Evolutionary conservation across 2,888 invertebrate genomes (phyloP).

Genomic region (Acleris holmiana): DNA sequence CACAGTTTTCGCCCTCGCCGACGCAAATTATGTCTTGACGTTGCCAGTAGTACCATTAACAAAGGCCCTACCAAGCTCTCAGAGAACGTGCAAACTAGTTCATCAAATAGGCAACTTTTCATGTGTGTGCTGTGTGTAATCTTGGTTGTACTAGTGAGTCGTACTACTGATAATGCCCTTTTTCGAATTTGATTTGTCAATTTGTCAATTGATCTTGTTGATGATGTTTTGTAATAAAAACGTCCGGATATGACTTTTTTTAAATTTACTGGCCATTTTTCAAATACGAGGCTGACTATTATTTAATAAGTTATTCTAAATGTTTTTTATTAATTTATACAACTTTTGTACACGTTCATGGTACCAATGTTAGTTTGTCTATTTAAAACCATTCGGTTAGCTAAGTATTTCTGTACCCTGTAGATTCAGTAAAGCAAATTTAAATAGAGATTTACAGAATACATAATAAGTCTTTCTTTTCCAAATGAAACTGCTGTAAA

Average conservation of each 20-base stretch:
- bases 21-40: constrained; percentile 4
- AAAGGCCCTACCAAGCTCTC: background rate
- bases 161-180: background rate
- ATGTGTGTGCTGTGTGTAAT: too few relatives aligned
- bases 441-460: constrained; percentile 40
- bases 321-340: constrained; percentile 37
- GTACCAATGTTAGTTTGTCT: constrained; percentile 47
- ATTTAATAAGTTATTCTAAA: constrained; percentile 34
- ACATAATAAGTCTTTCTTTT: constrained; percentile 7
- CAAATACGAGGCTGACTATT: constrained; percentile 14
- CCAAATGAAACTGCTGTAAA: constrained; percentile 14
- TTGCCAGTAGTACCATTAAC: background rate
- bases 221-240: constrained; percentile 9
- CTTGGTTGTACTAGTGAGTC: background rate
- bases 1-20: constrained; percentile 6
- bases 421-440: constrained; percentile 41
- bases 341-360: constrained; percentile 41
- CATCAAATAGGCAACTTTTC: too few relatives aligned
- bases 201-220: constrained; percentile 5
- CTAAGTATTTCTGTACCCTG: constrained; percentile 33
- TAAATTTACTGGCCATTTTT: constrained; percentile 7
- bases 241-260: constrained; percentile 1
- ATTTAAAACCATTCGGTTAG: constrained; percentile 44
- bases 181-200: constrained; percentile 3
- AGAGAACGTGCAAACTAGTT: too few relatives aligned